Base-by-base conservation (phyloP, 2,113 vertebrate species). In the Oreochromis tanganicae region DNA sequence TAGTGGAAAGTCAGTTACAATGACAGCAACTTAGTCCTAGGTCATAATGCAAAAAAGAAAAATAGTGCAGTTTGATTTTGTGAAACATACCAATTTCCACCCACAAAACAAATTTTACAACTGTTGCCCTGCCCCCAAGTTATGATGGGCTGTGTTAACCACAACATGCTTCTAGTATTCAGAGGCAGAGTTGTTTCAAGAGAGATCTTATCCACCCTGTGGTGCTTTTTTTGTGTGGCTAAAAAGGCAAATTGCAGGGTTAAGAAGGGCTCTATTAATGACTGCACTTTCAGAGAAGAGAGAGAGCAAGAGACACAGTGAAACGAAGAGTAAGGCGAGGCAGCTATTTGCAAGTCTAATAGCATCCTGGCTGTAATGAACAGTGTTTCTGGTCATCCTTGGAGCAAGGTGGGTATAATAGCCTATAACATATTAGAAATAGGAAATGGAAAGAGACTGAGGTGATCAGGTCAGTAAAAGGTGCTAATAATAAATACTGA, bases 321-420 rank as follows among this genome's bases (percentile, higher is more conserved):
- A 90, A 48, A 86, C 7, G 57, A 56, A 71, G 73, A 80, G 81
- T 57, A 50, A 80, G 83, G 21, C 59, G 27, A 87, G 75, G 80
- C 85, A 63, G 78, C 61, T 73, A 92, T 93, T 94, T 93, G 90
- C 90, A 94, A 93, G 87, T 96, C 90, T 91, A 93, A 95, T 90
- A 63, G 86, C 71, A 56, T 90, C 75, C 48, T 89, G 92, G 83
- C 61, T 94, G 86, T 93, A 91, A 94, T 94, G 89, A 95, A 94
- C 56, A 90, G 59, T 85, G 13, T 83, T 92, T 83, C 81, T 89
- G 89, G 55, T 90, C 90, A 88, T 91, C 85, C 86, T 81, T 50
- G 29, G 66, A 84, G 82, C 24, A 3, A 50, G 38, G 50, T 84
- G 90, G 80, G 86, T 84, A 90, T 92, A 90, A 90, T 83, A 83